Base-by-base conservation (phyloP, 2,113 vertebrate species). In the Cricetomys ansorgei region DNA sequence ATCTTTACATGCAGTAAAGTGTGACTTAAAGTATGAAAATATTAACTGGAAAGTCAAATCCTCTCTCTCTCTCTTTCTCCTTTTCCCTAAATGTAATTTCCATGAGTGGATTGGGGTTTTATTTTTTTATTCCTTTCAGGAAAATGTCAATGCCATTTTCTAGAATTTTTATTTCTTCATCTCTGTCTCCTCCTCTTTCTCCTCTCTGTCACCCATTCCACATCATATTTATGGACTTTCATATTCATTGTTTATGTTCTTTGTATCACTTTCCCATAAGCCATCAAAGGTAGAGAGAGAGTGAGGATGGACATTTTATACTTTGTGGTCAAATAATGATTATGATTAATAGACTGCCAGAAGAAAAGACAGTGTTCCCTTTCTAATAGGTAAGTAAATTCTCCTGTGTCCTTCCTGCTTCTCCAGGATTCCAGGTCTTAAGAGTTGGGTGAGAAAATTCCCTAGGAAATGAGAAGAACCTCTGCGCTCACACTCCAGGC, bases 11-110 rank as follows among this genome's bases (percentile, higher is more conserved):
- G 40, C 5, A 11, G 5, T 65, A n/a, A n/a, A n/a, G n/a, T n/a
- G n/a, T 67, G 62, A 48, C 31, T 34, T 53, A 45, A 85, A 84
- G 59, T 23, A 48, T 70, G 59, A 72, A 48, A 57, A 40, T 53
- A 69, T 59, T 55, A 87, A 93, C 64, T 57, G 16, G 43, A 91
- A 94, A 94, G 11, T 17, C 64, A 96, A 94, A 73, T 65, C 37
- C 4, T 89, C 17, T 70, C 65, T 70, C 13, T 6, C 67, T 69
- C 67, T 69, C 59, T 62, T 23, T 72, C 64, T 43, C 7, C 19
- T 53, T 67, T 70, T 31, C 40, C 67, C 55, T 86, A 81, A 64
- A 65, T 21, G 48, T 88, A 75, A 40, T n/a, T 92, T 75, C 25
- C 9, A 75, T 37, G 7, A n/a, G 34, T 21, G 80, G 65, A 43